Conservation (phyloP, 2,113 vertebrate species). For the Erythrocercus mccallii region DNA sequence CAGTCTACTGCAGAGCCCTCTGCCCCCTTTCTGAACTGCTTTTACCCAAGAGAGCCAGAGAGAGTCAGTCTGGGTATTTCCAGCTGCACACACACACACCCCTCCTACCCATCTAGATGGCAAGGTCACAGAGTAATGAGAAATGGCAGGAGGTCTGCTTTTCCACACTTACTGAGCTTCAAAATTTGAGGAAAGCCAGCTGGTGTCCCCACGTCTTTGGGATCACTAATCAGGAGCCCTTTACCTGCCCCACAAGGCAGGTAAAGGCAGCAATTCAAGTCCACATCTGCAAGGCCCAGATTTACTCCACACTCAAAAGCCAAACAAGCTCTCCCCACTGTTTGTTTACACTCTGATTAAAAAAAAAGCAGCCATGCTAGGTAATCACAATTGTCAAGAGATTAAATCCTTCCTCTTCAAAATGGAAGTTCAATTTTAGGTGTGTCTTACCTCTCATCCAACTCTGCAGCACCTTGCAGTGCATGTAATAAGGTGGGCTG, state of each 20-base stretch:
- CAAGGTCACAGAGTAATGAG: not conserved
- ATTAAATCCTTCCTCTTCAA: not conserved
- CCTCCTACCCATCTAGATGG: not conserved
- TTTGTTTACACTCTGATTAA: not conserved
- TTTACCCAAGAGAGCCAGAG: not conserved
- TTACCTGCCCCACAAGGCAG: not conserved
- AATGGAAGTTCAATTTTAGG: not conserved
- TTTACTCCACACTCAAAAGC: not conserved
- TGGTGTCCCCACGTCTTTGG: not conserved
- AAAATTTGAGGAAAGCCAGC: not conserved
- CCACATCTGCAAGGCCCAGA: not conserved
- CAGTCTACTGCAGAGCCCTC: not conserved
- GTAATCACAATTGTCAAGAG: not conserved
- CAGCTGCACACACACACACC: accelerated
- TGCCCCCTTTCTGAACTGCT: not conserved
- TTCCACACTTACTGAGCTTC: not conserved
- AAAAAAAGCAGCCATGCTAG: not conserved
- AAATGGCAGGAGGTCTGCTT: not conserved
- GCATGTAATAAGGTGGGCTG: not conserved
- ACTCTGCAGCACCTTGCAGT: not conserved
- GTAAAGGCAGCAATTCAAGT: not conserved
- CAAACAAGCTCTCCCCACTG: not conserved
- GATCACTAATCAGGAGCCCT: not conserved
- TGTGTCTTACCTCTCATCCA: not conserved
- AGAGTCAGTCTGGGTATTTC: not conserved